Conservation (phyloP, 2,888 invertebrate species). For the Sesia apiformis region DNA sequence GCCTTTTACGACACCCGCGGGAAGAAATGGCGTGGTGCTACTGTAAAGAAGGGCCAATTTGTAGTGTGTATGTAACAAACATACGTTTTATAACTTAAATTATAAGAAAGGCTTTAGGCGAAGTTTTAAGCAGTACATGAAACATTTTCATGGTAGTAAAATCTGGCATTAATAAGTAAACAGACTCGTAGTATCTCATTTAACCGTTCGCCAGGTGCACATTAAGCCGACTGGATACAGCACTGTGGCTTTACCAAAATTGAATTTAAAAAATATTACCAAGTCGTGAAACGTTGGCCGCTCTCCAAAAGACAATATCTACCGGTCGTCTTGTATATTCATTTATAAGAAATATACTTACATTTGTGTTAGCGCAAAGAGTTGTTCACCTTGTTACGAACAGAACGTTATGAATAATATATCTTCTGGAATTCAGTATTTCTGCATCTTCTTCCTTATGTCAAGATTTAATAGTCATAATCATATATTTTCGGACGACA, state of each 20-base stretch:
- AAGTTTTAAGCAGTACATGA: not conserved
- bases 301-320: constrained; percentile 65
- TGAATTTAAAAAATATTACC: constrained; percentile 74
- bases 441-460: no score
- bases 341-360: constrained; percentile 58
- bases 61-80: no score
- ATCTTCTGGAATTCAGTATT: not conserved
- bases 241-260: constrained; percentile 68
- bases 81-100: no score
- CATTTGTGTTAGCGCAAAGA: constrained; percentile 23
- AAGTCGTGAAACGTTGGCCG: constrained; percentile 61
- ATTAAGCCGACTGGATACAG: constrained; percentile 66
- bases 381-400: constrained; percentile 36
- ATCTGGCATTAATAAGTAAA: constrained; percentile 43
- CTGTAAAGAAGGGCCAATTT: no score
- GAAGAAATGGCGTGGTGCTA: no score
- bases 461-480: no score
- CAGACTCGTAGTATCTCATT: constrained; percentile 50
- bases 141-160: constrained; percentile 24
- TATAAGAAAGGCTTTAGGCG: not conserved
- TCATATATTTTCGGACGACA: no score
- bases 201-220: constrained; percentile 69
- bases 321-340: constrained; percentile 59
- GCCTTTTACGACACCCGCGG: no score
- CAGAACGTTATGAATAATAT: constrained; percentile 23